Conservation (phyloP, 1,140 invertebrate species). For the Drosophila rufa region DNA sequence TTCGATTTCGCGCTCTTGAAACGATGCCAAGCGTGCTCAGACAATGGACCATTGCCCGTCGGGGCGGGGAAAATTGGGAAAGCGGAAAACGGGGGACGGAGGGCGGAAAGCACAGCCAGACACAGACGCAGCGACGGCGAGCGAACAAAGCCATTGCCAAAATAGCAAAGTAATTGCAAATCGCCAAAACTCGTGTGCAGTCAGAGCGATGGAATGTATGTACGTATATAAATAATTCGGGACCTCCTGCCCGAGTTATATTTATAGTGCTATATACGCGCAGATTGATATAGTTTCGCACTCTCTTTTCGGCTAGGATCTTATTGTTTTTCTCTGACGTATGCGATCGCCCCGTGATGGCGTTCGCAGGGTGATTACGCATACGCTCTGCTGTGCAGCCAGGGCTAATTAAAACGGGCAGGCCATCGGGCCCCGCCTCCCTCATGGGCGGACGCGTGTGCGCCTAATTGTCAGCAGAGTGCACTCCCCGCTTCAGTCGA, state of each 20-base stretch:
- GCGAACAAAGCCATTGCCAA: constrained; percentile 54
- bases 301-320: constrained; percentile 7
- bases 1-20: constrained; percentile 50
- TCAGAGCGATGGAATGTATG: constrained; percentile 46
- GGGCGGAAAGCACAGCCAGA: constrained; percentile 8
- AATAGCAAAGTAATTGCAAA: constrained; percentile 81
- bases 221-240: constrained; percentile 34
- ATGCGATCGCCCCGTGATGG: constrained; percentile 8
- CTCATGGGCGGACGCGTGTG: constrained; percentile 19
- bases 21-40: constrained; percentile 48
- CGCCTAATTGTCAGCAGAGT: constrained; percentile 64
- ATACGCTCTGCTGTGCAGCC: constrained; percentile 50
- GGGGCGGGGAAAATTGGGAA: constrained; percentile 4
- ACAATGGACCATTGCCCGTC: constrained; percentile 33
- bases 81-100: background rate
- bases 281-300: constrained; percentile 27
- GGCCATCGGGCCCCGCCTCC: background rate
- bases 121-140: constrained; percentile 37
- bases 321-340: constrained; percentile 35
- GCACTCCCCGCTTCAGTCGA: constrained; percentile 42
- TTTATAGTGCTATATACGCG: constrained; percentile 4
- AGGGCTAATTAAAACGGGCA: constrained; percentile 18
- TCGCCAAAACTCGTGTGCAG: constrained; percentile 59
- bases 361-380: constrained; percentile 47
- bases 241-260: constrained; percentile 30